phyloP scores from a whole-genome alignment of 2,113 vertebrate genomes.

The Petrocephalus microphthalmus region DNA sequence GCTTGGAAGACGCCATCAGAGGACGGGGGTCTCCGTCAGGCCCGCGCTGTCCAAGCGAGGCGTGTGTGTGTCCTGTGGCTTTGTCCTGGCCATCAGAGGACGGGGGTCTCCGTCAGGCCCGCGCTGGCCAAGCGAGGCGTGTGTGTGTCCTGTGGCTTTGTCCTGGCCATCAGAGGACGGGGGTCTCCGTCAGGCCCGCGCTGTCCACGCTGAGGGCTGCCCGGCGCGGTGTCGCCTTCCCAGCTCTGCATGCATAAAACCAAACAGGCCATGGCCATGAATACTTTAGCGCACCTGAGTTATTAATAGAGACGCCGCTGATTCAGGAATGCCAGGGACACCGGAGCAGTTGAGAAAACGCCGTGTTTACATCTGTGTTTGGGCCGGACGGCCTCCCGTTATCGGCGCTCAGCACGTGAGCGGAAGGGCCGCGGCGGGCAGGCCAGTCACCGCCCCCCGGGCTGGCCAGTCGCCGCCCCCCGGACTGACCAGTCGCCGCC shows the following conservation, averaged over 20 bases:
- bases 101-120: neutral
- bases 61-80: neutral
- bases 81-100: neutral
- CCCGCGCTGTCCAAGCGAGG: neutral
- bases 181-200: neutral
- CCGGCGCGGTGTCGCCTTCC: no score
- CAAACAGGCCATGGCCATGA: neutral
- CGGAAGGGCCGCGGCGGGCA: neutral
- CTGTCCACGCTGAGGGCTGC: no score
- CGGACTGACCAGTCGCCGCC: neutral
- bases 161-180: neutral
- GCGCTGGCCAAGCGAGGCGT: neutral
- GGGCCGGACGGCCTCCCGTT: neutral
- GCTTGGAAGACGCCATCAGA: no score
- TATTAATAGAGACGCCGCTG: neutral
- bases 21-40: neutral
- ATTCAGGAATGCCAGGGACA: neutral
- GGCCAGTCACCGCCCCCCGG: no score
- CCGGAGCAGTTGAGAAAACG: neutral
- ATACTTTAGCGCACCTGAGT: neutral
- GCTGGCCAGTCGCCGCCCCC: no score
- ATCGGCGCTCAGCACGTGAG: neutral
- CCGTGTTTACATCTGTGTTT: neutral
- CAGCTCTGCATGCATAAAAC: neutral
- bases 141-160: no score